A percentile compares a stretch with the other conserved stretches of the same genome.
Evolutionary conservation across 2,113 vertebrate species (phyloP).

Genomic region (Dermatemys mawii): DNA sequence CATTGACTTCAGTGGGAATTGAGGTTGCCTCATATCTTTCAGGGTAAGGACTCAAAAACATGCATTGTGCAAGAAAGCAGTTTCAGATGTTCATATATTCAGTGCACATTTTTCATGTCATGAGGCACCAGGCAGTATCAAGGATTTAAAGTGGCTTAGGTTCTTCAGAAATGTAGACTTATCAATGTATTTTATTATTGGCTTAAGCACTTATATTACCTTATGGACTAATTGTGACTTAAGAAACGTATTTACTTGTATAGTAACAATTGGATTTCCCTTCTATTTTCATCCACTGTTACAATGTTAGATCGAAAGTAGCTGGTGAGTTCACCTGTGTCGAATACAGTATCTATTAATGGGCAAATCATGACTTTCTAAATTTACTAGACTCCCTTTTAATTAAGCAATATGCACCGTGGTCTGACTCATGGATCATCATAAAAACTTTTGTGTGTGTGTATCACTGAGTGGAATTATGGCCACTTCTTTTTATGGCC

Average conservation of each 20-base stretch:
- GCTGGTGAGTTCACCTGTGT: background rate
- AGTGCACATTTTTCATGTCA: background rate
- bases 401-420: background rate
- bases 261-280: background rate
- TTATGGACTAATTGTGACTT: background rate
- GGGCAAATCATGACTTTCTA: background rate
- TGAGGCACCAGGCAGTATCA: background rate
- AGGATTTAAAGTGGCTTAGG: background rate
- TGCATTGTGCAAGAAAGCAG: background rate
- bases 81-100: constrained; percentile 25
- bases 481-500: constrained; percentile 43
- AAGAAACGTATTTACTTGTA: background rate
- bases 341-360: background rate
- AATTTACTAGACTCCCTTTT: background rate
- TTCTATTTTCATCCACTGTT: background rate
- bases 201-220: background rate
- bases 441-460: constrained; percentile 7
- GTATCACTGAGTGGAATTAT: constrained; percentile 22
- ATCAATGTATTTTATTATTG: background rate
- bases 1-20: background rate
- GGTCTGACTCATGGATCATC: constrained; percentile 2
- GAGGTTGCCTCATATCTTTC: background rate
- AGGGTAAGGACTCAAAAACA: background rate
- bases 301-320: background rate
- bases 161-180: background rate